Percentiles rank a stretch among this genome's conserved stretches.
Conservation (phyloP, 1,140 invertebrate genomes). For the Chymomyza costata region DNA sequence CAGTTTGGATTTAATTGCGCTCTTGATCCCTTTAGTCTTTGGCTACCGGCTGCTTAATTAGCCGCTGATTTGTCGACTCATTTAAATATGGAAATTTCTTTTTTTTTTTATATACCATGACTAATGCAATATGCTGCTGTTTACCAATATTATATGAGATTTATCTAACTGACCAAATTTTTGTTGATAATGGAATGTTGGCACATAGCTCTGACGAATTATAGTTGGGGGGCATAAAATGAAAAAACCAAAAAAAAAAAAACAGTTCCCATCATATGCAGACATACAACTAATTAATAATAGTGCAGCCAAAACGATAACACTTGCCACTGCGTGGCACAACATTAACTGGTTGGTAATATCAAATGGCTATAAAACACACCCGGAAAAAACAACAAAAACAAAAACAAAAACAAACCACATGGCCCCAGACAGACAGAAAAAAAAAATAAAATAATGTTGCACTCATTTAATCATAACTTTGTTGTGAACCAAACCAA, state of each 20-base stretch:
- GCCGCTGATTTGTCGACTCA: constrained; percentile 49
- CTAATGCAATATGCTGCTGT: constrained; percentile 44
- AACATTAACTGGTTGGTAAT: no score
- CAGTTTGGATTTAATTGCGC: constrained; percentile 18
- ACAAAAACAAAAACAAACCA: constrained; percentile 13
- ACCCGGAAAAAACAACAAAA: constrained; percentile 1
- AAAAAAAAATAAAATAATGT: background rate
- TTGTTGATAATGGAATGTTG: no score
- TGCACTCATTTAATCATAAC: constrained; percentile 57
- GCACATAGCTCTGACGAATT: no score
- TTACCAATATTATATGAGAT: no score
- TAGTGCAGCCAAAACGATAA: constrained; percentile 46
- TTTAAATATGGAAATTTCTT: constrained; percentile 52
- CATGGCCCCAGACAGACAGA: constrained; percentile 20
- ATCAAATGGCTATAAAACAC: background rate
- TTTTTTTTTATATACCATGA: constrained; percentile 22
- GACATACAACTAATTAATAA: constrained; percentile 53
- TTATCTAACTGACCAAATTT: no score
- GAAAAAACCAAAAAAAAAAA: no score
- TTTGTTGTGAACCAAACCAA: constrained; percentile 45
- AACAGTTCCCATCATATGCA: constrained; percentile 20
- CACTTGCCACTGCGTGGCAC: constrained; percentile 54
- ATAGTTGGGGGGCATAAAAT: no score
- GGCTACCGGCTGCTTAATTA: constrained; percentile 40
- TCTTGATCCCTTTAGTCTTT: constrained; percentile 19